Percentiles rank a stretch among this genome's conserved stretches.
These are phyloP conservation scores for Brevimyrus niger DNA, from an alignment of 2,113 vertebrate genomes.

Conservation along the genomic window DNA sequence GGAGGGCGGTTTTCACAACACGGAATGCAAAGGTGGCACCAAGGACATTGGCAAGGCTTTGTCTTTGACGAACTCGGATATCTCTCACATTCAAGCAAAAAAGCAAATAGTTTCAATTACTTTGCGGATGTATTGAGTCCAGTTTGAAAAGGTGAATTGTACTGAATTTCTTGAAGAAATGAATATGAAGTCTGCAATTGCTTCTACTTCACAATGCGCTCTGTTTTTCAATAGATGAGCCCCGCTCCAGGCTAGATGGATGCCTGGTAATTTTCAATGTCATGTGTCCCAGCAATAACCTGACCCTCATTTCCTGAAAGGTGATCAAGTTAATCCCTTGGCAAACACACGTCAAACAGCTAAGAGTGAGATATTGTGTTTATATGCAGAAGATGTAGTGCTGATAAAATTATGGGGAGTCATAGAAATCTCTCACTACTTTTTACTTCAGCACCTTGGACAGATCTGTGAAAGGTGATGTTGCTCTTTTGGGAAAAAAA, in stretches of 20 bases:
- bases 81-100: background rate
- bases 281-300: background rate
- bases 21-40: background rate
- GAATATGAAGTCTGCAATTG: background rate
- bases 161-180: background rate
- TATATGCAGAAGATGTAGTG: background rate
- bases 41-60: background rate
- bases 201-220: background rate
- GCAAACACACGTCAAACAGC: background rate
- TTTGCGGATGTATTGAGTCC: background rate
- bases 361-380: conserved; percentile 1
- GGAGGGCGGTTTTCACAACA: background rate
- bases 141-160: background rate
- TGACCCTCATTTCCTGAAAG: conserved; percentile 8
- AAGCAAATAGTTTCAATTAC: background rate
- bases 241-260: conserved; percentile 11
- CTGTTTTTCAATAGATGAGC: background rate
- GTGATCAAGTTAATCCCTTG: background rate
- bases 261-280: background rate
- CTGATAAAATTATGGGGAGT: no score
- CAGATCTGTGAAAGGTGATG: background rate
- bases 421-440: background rate
- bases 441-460: conserved; percentile 15
- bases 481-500: background rate
- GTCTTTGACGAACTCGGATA: background rate